Evolutionary conservation across 2,797 vertebrate species (phyloP).

Genomic region (Mus caroli): DNA sequence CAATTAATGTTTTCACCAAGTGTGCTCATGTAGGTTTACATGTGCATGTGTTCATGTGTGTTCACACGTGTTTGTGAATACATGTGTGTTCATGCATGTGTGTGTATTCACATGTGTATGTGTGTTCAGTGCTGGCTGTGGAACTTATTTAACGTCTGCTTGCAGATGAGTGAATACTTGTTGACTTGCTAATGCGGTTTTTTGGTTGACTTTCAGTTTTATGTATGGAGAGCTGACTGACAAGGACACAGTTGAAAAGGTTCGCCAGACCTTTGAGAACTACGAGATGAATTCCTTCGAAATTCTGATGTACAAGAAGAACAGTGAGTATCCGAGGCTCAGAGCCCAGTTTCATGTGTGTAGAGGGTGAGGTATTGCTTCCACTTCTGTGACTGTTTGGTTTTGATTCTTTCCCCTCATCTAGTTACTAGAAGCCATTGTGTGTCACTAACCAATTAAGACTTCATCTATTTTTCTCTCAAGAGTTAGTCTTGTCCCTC

Average conservation of each 20-base stretch:
- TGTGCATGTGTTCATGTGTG: not conserved
- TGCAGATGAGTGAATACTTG: constrained; percentile 1
- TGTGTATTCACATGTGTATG: not conserved
- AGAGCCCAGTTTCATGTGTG: not conserved
- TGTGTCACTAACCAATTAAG: not conserved
- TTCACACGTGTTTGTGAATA: not conserved
- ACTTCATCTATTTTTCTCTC: not conserved
- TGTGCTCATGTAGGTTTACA: not conserved
- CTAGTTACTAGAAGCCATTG: not conserved
- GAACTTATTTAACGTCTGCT: not conserved
- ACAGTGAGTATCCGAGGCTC: constrained; percentile 92
- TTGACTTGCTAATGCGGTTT: constrained; percentile 73
- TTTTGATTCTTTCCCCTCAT: not conserved
- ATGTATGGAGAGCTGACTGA: constrained; percentile 98
- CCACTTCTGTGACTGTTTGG: not conserved
- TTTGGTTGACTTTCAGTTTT: constrained; percentile 91
- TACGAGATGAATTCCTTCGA: constrained; percentile 98
- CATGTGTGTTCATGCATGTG: not conserved
- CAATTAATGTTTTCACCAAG: not conserved
- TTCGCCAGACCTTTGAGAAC: constrained; percentile 96
- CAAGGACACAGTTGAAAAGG: constrained; percentile 95
- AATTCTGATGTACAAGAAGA: constrained; percentile 99
- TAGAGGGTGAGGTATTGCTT: not conserved
- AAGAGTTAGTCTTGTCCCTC: constrained; percentile 4
- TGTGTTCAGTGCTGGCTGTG: not conserved